Evolutionary conservation across 2,888 invertebrate genomes (phyloP).

Genomic region (Rosalia funebris): DNA sequence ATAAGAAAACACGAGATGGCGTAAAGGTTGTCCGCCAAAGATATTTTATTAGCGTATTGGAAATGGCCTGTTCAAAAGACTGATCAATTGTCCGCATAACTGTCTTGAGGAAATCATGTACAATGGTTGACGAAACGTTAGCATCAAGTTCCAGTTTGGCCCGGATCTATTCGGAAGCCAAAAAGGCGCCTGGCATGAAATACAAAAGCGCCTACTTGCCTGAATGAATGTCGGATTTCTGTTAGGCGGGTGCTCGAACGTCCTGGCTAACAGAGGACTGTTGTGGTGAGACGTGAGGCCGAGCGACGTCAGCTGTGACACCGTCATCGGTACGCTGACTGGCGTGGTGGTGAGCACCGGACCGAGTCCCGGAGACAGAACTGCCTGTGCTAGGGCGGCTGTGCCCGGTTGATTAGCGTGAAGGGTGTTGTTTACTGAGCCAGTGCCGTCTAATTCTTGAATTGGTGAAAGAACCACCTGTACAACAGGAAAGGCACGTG

Average conservation of each 20-base stretch:
- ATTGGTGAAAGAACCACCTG: constrained; percentile 86
- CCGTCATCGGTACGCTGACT: constrained; percentile 69
- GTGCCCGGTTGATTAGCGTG: constrained; percentile 79
- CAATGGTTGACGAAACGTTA: no score
- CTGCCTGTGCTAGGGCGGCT: constrained; percentile 82
- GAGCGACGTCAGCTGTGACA: constrained; percentile 70
- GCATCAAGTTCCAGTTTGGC: no score
- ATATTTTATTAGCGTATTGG: no score
- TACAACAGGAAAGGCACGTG: constrained; percentile 7
- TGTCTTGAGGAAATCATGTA: no score
- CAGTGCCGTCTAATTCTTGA: constrained; percentile 81
- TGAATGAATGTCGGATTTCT: constrained; percentile 51
- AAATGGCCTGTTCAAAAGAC: no score
- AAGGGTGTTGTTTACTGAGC: constrained; percentile 77
- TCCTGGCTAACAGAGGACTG: constrained; percentile 61
- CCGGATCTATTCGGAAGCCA: no score
- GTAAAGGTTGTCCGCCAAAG: no score
- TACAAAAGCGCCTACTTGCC: no score
- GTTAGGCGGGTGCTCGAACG: constrained; percentile 43
- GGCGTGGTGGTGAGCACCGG: constrained; percentile 65
- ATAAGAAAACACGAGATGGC: no score
- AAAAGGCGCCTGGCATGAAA: no score
- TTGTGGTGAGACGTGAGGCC: constrained; percentile 66
- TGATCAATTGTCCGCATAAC: no score
- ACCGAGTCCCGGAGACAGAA: constrained; percentile 72